Conservation (phyloP, 2,797 vertebrate genomes). For the Cercopithecus mitis region DNA sequence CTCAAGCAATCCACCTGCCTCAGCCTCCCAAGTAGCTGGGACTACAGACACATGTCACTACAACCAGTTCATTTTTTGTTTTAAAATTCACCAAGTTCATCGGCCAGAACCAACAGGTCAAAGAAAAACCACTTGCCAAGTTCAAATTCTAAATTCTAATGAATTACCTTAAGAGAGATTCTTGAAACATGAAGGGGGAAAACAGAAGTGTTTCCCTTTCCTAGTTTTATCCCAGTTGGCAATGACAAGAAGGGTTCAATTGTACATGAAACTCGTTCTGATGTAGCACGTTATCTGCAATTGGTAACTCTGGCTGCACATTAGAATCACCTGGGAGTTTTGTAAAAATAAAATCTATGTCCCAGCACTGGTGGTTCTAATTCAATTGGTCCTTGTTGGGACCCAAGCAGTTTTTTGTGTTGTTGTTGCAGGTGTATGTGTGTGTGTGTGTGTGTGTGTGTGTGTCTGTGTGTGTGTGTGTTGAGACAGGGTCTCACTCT, state of each 20-base stretch:
- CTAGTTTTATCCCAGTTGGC: neutral
- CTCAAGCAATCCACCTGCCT: neutral
- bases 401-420: neutral
- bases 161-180: neutral
- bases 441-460: too few relatives aligned
- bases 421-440: neutral
- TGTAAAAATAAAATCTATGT: neutral
- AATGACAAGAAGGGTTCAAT: neutral
- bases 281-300: neutral
- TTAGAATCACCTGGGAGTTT: neutral
- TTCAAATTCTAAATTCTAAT: slow-evolving; percentile 10
- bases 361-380: neutral
- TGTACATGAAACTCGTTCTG: neutral
- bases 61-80: neutral
- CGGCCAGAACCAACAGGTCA: neutral
- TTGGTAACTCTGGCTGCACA: neutral
- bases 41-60: neutral
- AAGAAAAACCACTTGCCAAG: neutral
- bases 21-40: neutral
- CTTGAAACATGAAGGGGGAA: neutral
- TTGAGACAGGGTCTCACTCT: neutral
- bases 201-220: neutral
- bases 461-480: too few relatives aligned
- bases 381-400: neutral
- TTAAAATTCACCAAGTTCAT: neutral